Percentiles rank a stretch among this genome's conserved stretches.
These are phyloP conservation scores for Rallus limicola DNA, from an alignment of 2,113 vertebrate genomes.

Conservation along the genomic window DNA sequence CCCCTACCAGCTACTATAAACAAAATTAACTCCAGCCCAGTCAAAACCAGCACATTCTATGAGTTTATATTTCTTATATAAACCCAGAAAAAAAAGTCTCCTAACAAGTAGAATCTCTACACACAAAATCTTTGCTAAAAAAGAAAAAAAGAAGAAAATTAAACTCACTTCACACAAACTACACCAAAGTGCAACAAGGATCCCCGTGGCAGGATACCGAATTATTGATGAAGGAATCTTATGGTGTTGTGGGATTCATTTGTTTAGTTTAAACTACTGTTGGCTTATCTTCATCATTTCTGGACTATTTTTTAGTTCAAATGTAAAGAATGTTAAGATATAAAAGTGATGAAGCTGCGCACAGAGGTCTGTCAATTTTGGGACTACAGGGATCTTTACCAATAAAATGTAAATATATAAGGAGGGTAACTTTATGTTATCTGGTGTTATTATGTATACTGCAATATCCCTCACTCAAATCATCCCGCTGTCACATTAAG, in stretches of 20 bases:
- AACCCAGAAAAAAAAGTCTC: background rate
- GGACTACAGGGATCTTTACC: background rate
- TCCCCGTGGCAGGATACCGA: background rate
- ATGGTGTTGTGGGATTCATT: background rate
- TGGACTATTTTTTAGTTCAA: background rate
- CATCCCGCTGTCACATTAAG: background rate
- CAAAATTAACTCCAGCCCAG: too few relatives aligned
- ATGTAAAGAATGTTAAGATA: background rate
- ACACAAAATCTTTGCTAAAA: background rate
- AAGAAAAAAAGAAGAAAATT: background rate
- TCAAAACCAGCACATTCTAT: background rate
- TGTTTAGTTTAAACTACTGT: background rate
- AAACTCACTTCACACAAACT: background rate
- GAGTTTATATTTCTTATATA: background rate
- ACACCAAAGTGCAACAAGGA: background rate
- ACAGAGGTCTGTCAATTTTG: background rate
- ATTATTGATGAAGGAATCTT: background rate
- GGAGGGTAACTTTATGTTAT: background rate
- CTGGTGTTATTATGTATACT: background rate
- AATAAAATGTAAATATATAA: background rate
- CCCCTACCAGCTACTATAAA: too few relatives aligned
- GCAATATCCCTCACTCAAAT: background rate
- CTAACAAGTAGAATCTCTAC: background rate
- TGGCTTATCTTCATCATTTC: background rate
- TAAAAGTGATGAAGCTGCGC: background rate